phyloP scores from a whole-genome alignment of 1,140 invertebrate species.

The Pachypsylla venusta region DNA sequence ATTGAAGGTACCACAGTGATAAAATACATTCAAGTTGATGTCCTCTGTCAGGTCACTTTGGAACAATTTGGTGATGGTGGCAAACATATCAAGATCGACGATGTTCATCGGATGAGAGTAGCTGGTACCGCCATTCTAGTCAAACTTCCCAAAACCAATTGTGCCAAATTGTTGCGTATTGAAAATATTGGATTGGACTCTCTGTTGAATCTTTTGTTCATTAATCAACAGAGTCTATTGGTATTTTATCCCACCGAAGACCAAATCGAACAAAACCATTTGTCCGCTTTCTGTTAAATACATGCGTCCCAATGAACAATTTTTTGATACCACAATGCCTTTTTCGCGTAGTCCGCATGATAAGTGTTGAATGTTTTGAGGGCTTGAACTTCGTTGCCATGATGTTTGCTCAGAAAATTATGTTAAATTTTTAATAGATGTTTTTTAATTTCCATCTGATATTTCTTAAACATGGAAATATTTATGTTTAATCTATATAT shows the following conservation, averaged over 20 bases:
- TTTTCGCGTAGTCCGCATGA: too few relatives aligned
- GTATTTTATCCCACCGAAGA: slow-evolving; percentile 37
- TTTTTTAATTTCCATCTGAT: too few relatives aligned
- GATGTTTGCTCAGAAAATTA: too few relatives aligned
- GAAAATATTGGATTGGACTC: slow-evolving; percentile 49
- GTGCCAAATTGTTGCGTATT: slow-evolving; percentile 39
- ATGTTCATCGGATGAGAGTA: slow-evolving; percentile 43
- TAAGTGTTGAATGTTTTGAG: too few relatives aligned
- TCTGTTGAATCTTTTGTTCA: slow-evolving; percentile 44
- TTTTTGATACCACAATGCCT: too few relatives aligned
- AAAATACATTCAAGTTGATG: slow-evolving; percentile 47
- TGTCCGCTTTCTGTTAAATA: too few relatives aligned
- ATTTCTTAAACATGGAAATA: too few relatives aligned
- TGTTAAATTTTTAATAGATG: too few relatives aligned
- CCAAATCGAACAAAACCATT: too few relatives aligned
- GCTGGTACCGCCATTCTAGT: slow-evolving; percentile 45
- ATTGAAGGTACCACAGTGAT: slow-evolving; percentile 35
- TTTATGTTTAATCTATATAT: too few relatives aligned
- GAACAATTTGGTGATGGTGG: slow-evolving; percentile 37
- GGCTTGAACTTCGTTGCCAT: too few relatives aligned
- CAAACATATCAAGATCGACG: slow-evolving; percentile 33
- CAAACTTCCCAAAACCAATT: slow-evolving; percentile 37
- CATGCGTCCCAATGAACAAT: too few relatives aligned
- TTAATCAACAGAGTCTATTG: slow-evolving; percentile 42
- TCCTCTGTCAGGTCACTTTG: slow-evolving; percentile 44